Evolutionary conservation across 2,888 invertebrate species (phyloP), one percentile per base, ranked within the genome.

Genomic region (Disparrhopalites patrizii): DNA sequence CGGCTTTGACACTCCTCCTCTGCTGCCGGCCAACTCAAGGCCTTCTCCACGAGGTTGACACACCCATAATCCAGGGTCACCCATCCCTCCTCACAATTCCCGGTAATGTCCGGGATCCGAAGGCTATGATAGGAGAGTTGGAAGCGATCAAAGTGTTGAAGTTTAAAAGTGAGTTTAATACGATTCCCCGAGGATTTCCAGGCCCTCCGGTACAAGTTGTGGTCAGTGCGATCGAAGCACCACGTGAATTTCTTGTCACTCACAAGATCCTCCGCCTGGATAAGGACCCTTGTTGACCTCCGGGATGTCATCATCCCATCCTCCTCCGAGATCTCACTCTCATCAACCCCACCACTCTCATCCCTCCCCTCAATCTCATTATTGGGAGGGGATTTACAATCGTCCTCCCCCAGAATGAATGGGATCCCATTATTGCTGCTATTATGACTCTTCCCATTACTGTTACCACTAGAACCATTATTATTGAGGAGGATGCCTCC

Each of bases 171-270:
- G 50, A 74, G 69, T 23, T 65, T 67, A 20, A 74, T 70, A 23
- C 66, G 57, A 65, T 74, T 74, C 57, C 73, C 71, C 1, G 64
- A 65, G n/a, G 74, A 73, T 52, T 72, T 71, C 73, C 73, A 74
- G 8, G 68, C 69, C 43, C 72, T 23, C 47, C 69, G 68, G 43
- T 74, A 70, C 10, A 61, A 55, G 33, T 62, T 60, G 38, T 65
- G 62, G 27, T 63, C 65, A 15, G 60, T 25, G 2, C 68, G 66
- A 40, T 71, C 70, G 51, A 72, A 68, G 55, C 73, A 74, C 72
- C 72, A 74, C 23, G 58, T 69, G 38, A 70, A 71, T 27, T 70
- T 68, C n/a, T 69, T 68, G 36, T 67, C 65, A 23, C 68, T 68
- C 55, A 74, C 65, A 31, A 71, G 70, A 38, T 68, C 68, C 36